phyloP scores from a whole-genome alignment of 2,797 vertebrate species.

The Chiloscyllium punctatum region DNA sequence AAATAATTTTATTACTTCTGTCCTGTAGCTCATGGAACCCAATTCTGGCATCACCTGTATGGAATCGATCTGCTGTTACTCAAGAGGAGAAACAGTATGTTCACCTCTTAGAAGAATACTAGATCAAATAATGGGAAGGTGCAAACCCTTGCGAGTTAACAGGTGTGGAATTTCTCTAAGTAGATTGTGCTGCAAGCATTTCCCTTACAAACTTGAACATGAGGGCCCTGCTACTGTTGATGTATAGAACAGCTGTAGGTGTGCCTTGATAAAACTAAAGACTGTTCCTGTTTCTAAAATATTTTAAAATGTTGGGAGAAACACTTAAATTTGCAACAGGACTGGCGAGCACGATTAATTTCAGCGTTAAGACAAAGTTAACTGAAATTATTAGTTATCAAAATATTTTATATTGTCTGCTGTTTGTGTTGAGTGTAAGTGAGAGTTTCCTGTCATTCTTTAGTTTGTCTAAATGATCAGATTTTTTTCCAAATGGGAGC shows the following conservation, averaged over 20 bases:
- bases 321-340: background rate
- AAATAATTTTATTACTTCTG: slow-evolving; percentile 27
- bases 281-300: slow-evolving; percentile 46
- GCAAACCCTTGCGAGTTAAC: slow-evolving; percentile 65
- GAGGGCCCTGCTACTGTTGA: slow-evolving; percentile 55
- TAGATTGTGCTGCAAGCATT: slow-evolving; percentile 65
- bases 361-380: background rate
- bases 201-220: slow-evolving; percentile 62
- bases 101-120: slow-evolving; percentile 79
- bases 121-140: slow-evolving; percentile 80
- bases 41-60: slow-evolving; percentile 82
- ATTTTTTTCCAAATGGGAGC: background rate
- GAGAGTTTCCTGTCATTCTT: background rate
- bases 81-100: slow-evolving; percentile 79
- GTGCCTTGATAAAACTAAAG: slow-evolving; percentile 41
- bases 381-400: background rate
- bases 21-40: slow-evolving; percentile 74
- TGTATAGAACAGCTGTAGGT: slow-evolving; percentile 43
- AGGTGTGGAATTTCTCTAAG: slow-evolving; percentile 70
- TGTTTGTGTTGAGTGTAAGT: slow-evolving; percentile 6
- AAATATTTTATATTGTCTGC: background rate
- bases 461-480: background rate
- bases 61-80: slow-evolving; percentile 96
- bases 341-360: background rate
- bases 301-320: background rate